Evolutionary conservation across 1,140 invertebrate genomes (phyloP).

Genomic region (Heliconius hewitsoni): DNA sequence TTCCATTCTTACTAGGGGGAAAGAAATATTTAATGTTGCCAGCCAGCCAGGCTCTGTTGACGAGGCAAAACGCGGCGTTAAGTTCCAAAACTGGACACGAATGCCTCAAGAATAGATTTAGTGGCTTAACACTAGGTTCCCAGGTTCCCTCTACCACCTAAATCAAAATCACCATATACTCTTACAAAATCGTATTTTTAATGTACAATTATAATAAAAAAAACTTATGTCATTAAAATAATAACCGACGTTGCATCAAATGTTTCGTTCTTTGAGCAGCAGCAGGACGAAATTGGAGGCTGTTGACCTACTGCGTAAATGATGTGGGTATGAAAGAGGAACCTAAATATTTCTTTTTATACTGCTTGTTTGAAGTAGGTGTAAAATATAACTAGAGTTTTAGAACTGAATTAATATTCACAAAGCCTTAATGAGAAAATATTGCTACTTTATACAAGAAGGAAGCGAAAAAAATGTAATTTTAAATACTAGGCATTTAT

Average conservation of each 20-base stretch:
- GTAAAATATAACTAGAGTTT: not conserved
- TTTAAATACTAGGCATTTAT: not conserved
- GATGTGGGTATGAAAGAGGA: conserved; percentile 10
- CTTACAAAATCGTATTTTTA: too few species aligned
- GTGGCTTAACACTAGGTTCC: too few species aligned
- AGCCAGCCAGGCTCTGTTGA: too few species aligned
- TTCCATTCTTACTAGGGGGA: too few species aligned
- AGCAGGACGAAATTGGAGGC: conserved; percentile 24
- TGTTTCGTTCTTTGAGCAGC: not conserved
- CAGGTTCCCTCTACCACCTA: too few species aligned
- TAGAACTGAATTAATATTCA: not conserved
- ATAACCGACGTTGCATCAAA: not conserved
- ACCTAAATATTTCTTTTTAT: conserved; percentile 11
- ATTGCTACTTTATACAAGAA: not conserved
- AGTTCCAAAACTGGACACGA: too few species aligned
- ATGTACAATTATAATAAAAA: too few species aligned
- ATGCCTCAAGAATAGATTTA: too few species aligned
- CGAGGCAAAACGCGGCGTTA: too few species aligned
- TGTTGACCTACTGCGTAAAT: conserved; percentile 23
- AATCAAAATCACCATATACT: too few species aligned
- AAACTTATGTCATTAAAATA: not conserved
- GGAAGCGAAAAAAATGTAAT: not conserved
- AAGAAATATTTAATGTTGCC: too few species aligned
- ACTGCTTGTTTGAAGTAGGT: not conserved
- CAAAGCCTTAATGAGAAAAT: not conserved